Conservation (phyloP, 2,113 vertebrate species). For the Mustela nigripes region DNA sequence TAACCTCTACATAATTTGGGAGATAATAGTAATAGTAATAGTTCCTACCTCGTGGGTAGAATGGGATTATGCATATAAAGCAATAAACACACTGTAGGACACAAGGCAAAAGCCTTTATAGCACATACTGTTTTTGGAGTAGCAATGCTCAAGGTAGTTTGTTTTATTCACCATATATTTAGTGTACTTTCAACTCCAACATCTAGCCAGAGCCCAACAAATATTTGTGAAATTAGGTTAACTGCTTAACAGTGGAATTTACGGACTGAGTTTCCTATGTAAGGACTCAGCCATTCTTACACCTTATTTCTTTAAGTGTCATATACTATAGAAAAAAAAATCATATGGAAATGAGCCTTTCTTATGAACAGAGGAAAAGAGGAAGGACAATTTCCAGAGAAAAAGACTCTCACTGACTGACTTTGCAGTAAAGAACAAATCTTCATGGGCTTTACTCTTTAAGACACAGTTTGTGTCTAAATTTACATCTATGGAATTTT, state of each 20-base stretch:
- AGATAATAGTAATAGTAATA: not conserved
- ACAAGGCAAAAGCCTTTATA: accelerated
- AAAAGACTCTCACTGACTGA: not conserved
- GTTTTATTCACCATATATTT: not conserved
- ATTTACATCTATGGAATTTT: not conserved
- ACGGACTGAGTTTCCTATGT: not conserved
- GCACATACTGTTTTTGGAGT: not conserved
- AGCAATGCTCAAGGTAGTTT: not conserved
- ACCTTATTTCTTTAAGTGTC: not conserved
- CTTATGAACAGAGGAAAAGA: not conserved
- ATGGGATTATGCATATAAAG: not conserved
- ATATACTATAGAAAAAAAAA: not conserved
- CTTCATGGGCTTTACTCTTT: not conserved
- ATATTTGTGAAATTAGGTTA: not conserved
- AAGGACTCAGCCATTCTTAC: not conserved
- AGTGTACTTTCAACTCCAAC: not conserved
- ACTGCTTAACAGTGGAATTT: not conserved
- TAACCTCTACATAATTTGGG: not conserved
- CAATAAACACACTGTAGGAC: not conserved
- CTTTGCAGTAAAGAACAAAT: not conserved
- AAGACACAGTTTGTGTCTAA: constrained; percentile 6
- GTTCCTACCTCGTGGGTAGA: not conserved
- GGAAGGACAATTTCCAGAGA: not conserved
- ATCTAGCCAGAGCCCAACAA: not conserved
- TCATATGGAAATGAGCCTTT: not conserved